A percentile compares a stretch with the other conserved stretches of the same genome.
phyloP scores from a whole-genome alignment of 92 coral and sea anemone species.

The Actinernus sp. region DNA sequence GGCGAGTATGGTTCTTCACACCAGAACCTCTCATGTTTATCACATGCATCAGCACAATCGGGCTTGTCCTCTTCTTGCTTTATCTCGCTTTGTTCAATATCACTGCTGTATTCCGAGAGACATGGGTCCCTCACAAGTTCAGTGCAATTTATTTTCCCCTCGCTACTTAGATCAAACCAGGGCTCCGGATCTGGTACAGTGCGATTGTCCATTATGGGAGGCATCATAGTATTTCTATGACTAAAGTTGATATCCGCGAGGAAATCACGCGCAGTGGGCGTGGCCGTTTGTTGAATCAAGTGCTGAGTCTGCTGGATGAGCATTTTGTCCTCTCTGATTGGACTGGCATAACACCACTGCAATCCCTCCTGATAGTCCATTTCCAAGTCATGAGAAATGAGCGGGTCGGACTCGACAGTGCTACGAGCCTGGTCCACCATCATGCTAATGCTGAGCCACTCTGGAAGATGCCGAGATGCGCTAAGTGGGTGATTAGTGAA shows the following conservation, averaged over 20 bases:
- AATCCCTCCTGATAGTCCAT: not conserved
- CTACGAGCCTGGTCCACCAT: conserved; percentile 1
- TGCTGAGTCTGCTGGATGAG: conserved; percentile 40
- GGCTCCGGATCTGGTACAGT: too few relatives aligned
- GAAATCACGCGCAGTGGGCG: too few relatives aligned
- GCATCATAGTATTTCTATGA: too few relatives aligned
- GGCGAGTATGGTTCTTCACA: not conserved
- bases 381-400: not conserved
- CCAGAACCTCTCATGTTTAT: conserved; percentile 10
- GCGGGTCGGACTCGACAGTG: not conserved
- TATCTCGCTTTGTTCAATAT: conserved; percentile 7
- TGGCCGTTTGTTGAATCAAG: not conserved
- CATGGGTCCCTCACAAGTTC: conserved; percentile 7
- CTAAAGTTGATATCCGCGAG: too few relatives aligned
- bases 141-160: too few relatives aligned
- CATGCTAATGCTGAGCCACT: not conserved
- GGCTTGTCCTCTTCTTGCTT: not conserved
- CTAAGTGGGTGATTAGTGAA: not conserved
- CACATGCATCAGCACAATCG: not conserved
- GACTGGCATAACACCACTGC: conserved; percentile 5
- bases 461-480: not conserved
- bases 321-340: conserved; percentile 22
- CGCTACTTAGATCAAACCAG: too few relatives aligned
- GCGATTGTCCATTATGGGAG: too few relatives aligned
- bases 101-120: conserved; percentile 41